phyloP scores from a whole-genome alignment of 2,888 invertebrate species.

The Rotaria sp. region DNA sequence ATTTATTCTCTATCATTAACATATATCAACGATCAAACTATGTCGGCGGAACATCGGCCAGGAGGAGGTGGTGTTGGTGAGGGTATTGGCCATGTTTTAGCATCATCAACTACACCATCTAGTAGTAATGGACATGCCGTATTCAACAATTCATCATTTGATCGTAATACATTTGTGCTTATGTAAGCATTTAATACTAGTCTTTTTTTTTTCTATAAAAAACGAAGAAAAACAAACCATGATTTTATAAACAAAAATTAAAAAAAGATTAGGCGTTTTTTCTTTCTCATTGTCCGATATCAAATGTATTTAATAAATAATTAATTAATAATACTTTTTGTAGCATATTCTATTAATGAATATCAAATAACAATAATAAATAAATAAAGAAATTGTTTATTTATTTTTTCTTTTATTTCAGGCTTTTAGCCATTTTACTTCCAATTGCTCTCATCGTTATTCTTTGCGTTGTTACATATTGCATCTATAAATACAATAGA shows the following conservation, averaged over 20 bases:
- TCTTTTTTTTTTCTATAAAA: neutral
- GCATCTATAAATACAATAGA: neutral
- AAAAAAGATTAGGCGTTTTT: too few species aligned
- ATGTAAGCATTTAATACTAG: neutral
- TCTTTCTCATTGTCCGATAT: neutral
- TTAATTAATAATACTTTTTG: neutral
- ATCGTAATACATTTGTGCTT: neutral
- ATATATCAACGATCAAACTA: neutral
- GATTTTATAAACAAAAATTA: too few species aligned
- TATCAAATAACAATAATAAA: neutral
- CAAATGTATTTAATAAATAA: neutral
- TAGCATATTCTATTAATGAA: neutral
- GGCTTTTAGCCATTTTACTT: neutral
- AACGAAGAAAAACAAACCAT: too few species aligned
- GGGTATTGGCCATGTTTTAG: neutral
- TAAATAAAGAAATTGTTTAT: too few species aligned
- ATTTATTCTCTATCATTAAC: neutral
- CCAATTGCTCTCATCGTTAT: neutral
- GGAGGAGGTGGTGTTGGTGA: neutral
- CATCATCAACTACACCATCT: neutral
- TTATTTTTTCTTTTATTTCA: neutral
- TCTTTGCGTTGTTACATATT: neutral
- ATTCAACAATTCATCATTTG: neutral
- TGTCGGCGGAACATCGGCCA: neutral
- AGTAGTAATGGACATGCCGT: neutral